Base-by-base conservation (phyloP, 2,888 invertebrate genomes). In the Tachystola acroxantha region DNA sequence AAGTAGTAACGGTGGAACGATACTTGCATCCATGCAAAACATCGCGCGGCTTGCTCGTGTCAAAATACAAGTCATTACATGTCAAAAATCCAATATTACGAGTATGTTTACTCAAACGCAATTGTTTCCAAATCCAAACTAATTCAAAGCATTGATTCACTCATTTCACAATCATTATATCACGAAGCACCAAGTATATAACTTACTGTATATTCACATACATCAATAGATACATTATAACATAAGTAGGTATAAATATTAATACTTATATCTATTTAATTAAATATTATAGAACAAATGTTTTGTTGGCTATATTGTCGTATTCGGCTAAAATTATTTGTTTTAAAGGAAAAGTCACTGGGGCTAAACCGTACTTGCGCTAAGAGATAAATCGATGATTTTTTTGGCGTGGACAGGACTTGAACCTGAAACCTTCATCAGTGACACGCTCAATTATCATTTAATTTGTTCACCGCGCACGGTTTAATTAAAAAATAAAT, bases 11-110 rank as follows among this genome's bases (percentile, higher is more conserved):
- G 64, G 57, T 59, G 62, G 48, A 53, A 50, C 46, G 49, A 52
- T 56, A 68, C 64, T 70, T 62, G 64, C 69, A 62, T 58, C 60
- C 78, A 79, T 79, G 78, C 78, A 77, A 58, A 64, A 69, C 69
- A 72, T 63, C 60, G 64, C 67, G 52, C 54, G 48, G 54, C 51
- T 58, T 56, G 64, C 56, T 51, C 55, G 50, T 57, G 57, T 63
- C 52, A 66, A 47, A 62, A 54, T 59, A 61, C 52, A 61, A 16
- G 42, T 45, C 48, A 50, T 41, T 47, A 47, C 47, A 53, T 40
- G 43, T 44, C 46, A 51, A 46, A n/a, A 45, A 40, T 32, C 13
- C 32, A 28, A 43, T 24, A 19, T n/a, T n/a, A n/a, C n/a, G n/a
- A n/a, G n/a, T n/a, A n/a, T n/a, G n/a, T n/a, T n/a, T n/a, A n/a